Conservation (phyloP, 2,797 vertebrate species). For the Cuculus canorus region DNA sequence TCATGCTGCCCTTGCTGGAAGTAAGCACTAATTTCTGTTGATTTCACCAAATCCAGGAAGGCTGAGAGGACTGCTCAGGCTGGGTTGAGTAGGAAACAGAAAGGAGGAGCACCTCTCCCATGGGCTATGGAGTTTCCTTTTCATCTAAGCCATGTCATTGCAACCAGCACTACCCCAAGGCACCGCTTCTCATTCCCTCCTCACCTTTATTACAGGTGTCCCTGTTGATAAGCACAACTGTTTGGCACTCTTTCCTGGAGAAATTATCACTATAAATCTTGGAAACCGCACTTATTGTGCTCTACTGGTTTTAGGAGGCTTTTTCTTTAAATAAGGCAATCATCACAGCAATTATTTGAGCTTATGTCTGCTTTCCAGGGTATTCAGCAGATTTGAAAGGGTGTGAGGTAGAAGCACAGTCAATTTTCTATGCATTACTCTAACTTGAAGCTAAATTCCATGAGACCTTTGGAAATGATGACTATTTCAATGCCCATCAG, state of each 20-base stretch:
- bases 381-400: background rate
- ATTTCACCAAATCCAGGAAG: background rate
- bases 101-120: background rate
- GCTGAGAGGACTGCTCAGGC: fast-evolving
- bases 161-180: background rate
- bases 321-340: background rate
- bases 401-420: background rate
- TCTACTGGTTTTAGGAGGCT: background rate
- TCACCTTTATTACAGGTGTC: background rate
- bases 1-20: background rate
- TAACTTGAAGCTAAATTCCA: background rate
- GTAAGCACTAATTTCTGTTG: background rate
- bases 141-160: fast-evolving
- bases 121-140: background rate
- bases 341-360: background rate
- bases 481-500: constrained; percentile 26
- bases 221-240: background rate
- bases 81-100: background rate
- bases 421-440: background rate
- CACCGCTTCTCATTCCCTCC: background rate
- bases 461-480: background rate
- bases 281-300: background rate
- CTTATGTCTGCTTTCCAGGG: background rate
- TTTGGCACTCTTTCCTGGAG: background rate
- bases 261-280: background rate